Conservation (phyloP, 2,113 vertebrate species). For the Cololabis saira region DNA sequence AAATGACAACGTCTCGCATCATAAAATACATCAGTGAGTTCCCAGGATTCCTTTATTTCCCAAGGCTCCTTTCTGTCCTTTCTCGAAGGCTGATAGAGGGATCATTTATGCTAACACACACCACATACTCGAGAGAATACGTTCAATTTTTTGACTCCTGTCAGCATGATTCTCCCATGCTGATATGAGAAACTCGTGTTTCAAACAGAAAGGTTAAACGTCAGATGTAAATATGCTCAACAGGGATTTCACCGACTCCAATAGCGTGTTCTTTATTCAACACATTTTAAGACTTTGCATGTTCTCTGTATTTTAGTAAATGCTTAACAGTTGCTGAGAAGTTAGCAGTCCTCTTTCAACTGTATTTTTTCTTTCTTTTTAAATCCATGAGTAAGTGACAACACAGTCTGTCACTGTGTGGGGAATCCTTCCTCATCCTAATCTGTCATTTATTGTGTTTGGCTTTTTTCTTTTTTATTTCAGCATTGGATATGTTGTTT, state of each 20-base stretch:
- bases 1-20: constrained; percentile 34
- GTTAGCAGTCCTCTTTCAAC: no score
- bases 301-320: no score
- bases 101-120: constrained; percentile 25
- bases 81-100: constrained; percentile 33
- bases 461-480: no score
- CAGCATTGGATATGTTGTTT: no score
- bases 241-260: constrained; percentile 14
- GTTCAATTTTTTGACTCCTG: background rate
- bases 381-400: no score
- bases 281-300: constrained; percentile 2
- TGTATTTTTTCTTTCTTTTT: no score
- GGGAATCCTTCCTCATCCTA: no score
- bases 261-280: constrained; percentile 13
- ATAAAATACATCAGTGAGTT: constrained; percentile 52
- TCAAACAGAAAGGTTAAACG: constrained; percentile 29
- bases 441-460: no score
- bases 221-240: constrained; percentile 6
- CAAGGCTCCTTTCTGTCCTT: constrained; percentile 43
- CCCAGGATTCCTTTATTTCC: constrained; percentile 51
- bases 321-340: no score
- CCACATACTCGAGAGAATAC: constrained; percentile 8
- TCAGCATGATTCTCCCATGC: background rate
- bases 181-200: background rate
- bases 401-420: no score